Percentiles rank a stretch among this genome's conserved stretches.
Conservation (phyloP, 2,113 vertebrate genomes). For the Macroglossus sobrinus region DNA sequence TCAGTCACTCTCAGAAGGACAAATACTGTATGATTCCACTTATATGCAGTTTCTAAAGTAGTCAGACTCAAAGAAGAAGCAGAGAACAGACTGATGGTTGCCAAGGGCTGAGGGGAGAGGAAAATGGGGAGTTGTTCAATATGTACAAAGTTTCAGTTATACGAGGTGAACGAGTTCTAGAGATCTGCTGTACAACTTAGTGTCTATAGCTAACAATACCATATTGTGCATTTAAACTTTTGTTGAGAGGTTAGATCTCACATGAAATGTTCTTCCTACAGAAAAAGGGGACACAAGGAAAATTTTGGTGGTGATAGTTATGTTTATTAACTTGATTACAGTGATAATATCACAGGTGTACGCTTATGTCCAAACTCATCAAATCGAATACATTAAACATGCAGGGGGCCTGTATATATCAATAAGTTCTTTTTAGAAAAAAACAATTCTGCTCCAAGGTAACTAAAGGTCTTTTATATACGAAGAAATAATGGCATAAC, state of each 20-base stretch:
- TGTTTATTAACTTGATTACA: background rate
- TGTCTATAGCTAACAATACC: background rate
- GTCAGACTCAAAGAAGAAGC: background rate
- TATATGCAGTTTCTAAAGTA: background rate
- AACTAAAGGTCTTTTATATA: background rate
- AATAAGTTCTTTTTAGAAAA: background rate
- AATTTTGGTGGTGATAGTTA: background rate
- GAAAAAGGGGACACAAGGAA: background rate
- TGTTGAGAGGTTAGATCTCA: background rate
- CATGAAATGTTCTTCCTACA: background rate
- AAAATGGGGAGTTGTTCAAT: background rate
- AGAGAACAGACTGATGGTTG: background rate
- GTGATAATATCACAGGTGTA: background rate
- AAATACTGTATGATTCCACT: background rate
- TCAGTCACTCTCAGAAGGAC: background rate
- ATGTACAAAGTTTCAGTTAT: background rate
- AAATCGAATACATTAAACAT: background rate
- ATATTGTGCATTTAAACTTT: background rate
- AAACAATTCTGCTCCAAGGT: background rate
- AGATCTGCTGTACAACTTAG: background rate
- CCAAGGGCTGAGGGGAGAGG: background rate
- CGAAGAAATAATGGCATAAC: background rate
- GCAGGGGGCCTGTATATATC: background rate
- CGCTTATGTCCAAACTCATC: background rate
- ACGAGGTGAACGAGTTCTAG: background rate